Evolutionary conservation across 2,113 vertebrate genomes (phyloP).

Genomic region (Chlorodrepanis virens): DNA sequence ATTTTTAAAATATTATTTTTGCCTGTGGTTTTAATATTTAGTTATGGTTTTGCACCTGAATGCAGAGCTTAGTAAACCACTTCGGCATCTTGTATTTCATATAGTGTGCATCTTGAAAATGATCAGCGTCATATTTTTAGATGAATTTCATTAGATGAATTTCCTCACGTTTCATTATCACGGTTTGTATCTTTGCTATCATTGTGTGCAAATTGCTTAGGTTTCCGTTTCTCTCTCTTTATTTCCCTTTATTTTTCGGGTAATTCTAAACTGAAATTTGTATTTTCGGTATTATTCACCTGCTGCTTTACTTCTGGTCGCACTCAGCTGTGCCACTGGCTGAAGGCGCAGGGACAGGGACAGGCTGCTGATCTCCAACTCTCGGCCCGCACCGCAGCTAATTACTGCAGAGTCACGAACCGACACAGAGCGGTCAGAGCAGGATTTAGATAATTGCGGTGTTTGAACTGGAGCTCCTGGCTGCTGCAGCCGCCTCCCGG

Average conservation of each 20-base stretch:
- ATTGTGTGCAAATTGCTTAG: fast-evolving
- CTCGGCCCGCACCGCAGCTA: not conserved
- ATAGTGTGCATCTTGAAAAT: not conserved
- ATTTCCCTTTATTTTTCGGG: not conserved
- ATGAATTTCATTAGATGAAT: not conserved
- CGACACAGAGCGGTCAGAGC: not conserved
- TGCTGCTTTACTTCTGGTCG: not conserved
- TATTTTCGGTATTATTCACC: not conserved
- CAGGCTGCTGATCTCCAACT: not conserved
- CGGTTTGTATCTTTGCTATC: not conserved
- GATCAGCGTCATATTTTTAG: not conserved
- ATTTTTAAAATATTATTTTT: not conserved
- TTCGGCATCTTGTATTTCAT: not conserved
- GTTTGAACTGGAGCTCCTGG: not conserved
- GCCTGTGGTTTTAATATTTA: not conserved
- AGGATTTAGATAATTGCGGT: not conserved
- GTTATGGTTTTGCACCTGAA: not conserved
- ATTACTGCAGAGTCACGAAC: not conserved
- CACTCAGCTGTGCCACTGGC: not conserved
- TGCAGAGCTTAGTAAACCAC: not conserved
- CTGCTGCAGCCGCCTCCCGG: not conserved
- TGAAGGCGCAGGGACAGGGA: not conserved
- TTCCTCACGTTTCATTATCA: not conserved
- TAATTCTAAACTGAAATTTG: not conserved
- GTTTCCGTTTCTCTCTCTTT: not conserved